phyloP scores from a whole-genome alignment of 2,888 invertebrate genomes.

The Patella depressa region DNA sequence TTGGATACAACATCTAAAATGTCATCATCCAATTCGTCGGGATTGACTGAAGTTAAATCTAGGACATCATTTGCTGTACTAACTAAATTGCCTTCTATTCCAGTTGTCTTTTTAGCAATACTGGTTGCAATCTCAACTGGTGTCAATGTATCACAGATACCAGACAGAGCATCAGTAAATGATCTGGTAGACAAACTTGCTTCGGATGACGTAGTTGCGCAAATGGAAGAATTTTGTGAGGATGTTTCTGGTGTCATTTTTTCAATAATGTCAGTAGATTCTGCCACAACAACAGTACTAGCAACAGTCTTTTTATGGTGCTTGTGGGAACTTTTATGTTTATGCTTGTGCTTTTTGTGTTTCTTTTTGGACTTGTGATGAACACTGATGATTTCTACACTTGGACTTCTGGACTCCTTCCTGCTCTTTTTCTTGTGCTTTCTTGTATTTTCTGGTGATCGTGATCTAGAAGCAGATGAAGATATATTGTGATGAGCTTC shows the following conservation, averaged over 20 bases:
- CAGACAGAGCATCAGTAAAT: neutral
- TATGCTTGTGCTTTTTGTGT: slow-evolving; percentile 30
- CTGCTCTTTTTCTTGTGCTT: neutral
- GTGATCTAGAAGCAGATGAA: neutral
- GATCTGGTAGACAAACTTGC: neutral
- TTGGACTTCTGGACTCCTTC: neutral
- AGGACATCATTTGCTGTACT: neutral
- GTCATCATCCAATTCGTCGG: slow-evolving; percentile 6
- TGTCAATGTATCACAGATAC: neutral
- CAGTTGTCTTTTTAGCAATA: neutral
- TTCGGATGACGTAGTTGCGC: slow-evolving; percentile 2
- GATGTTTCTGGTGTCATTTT: slow-evolving; percentile 18
- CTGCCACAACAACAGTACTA: slow-evolving; percentile 13
- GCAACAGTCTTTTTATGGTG: neutral
- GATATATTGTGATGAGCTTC: neutral
- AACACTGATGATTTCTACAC: slow-evolving; percentile 23
- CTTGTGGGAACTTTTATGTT: slow-evolving; percentile 19
- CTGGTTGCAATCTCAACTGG: neutral
- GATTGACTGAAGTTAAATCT: neutral
- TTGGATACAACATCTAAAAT: neutral
- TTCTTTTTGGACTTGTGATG: slow-evolving; percentile 30
- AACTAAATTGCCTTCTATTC: neutral
- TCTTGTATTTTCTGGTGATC: neutral
- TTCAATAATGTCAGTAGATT: slow-evolving; percentile 12
- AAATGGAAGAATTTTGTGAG: neutral